Evolutionary conservation across 1,140 invertebrate species (phyloP).

Genomic region (Diabrotica undecimpunctata): DNA sequence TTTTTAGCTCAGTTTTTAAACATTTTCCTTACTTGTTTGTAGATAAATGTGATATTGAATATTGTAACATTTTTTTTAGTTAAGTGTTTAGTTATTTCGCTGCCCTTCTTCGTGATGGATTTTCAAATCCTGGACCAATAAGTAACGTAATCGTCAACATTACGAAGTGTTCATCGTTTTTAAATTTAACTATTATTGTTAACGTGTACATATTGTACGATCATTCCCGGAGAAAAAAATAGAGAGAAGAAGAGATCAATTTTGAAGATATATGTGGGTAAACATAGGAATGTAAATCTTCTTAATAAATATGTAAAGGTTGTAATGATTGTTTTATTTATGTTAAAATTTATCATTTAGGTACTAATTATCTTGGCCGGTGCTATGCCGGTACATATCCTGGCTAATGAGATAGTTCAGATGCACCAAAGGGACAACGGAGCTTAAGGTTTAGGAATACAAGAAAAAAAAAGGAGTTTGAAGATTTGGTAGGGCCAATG

Average conservation of each 20-base stretch:
- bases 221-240: constrained; percentile 6
- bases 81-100: background rate
- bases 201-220: constrained; percentile 6
- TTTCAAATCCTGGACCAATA: constrained; percentile 11
- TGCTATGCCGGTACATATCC: too few relatives aligned
- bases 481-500: too few relatives aligned
- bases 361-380: too few relatives aligned
- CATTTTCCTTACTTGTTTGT: background rate
- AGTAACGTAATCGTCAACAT: constrained; percentile 3
- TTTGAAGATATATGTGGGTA: constrained; percentile 1
- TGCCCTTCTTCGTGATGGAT: constrained; percentile 5
- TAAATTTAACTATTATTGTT: background rate
- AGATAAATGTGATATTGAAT: background rate
- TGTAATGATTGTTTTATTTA: background rate
- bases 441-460: too few relatives aligned
- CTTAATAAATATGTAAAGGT: constrained; percentile 9
- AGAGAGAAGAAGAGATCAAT: background rate
- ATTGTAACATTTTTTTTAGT: background rate
- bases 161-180: constrained; percentile 6
- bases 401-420: too few relatives aligned
- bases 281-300: constrained; percentile 16
- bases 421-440: too few relatives aligned
- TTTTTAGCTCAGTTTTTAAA: background rate
- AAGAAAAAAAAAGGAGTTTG: too few relatives aligned
- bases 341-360: too few relatives aligned